These are phyloP conservation scores for Nicator chloris DNA, from an alignment of 2,113 vertebrate species.

Conservation along the genomic window DNA sequence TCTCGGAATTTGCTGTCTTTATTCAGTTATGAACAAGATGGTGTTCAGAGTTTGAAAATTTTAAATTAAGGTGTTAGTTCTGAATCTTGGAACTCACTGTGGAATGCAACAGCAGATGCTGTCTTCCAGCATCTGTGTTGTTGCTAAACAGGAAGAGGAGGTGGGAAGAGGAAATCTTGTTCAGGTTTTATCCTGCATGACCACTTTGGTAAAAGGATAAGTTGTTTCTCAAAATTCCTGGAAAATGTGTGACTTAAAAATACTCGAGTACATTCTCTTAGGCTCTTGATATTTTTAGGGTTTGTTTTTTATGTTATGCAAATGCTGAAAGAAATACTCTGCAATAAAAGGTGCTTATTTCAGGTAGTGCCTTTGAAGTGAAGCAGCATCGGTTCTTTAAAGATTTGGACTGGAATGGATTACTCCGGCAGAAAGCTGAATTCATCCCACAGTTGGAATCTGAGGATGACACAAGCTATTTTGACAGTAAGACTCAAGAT, in stretches of 20 bases:
- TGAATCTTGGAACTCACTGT: background rate
- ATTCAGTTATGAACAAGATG: background rate
- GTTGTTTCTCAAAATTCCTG: background rate
- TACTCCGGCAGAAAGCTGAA: conserved; percentile 97
- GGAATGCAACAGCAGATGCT: background rate
- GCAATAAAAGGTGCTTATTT: conserved; percentile 34
- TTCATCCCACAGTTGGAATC: conserved; percentile 97
- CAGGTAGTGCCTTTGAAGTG: conserved; percentile 92
- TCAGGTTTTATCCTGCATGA: background rate
- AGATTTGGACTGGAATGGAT: conserved; percentile 93
- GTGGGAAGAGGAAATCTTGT: background rate
- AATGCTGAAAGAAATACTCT: background rate
- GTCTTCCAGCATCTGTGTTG: background rate
- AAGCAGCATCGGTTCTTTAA: conserved; percentile 94
- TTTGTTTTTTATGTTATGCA: background rate
- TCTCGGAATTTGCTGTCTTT: background rate
- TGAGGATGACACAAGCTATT: conserved; percentile 98
- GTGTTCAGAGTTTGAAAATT: background rate
- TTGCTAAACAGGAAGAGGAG: background rate
- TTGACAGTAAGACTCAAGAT: conserved; percentile 85
- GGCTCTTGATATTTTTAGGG: background rate
- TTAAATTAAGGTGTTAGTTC: conserved; percentile 10
- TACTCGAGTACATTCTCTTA: background rate
- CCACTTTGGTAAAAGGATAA: background rate
- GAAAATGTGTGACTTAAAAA: background rate